Evolutionary conservation across 2,113 vertebrate genomes (phyloP), one percentile per base, ranked within the genome.

Genomic region (Heterotis niloticus): DNA sequence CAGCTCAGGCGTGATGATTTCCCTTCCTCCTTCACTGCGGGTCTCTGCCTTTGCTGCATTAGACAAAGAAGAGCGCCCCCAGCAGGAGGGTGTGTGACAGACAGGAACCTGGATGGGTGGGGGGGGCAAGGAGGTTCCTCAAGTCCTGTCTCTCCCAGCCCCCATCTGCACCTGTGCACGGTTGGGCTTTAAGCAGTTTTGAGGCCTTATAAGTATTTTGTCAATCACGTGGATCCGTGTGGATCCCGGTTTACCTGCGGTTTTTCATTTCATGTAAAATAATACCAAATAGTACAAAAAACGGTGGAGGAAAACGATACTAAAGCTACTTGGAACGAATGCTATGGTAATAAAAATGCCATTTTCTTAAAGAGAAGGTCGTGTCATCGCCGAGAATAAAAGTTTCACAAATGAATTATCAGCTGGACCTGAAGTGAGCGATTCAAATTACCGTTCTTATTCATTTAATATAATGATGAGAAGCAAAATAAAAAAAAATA

Each of bases 1-100:
- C 91, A 93, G 90, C 91, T 88, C 90, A n/a, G n/a, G n/a, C n/a
- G n/a, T n/a, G n/a, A n/a, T n/a, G 95, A 96, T 97, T 96, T 94
- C 3, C 67, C 92, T 92, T 90, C 89, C 94, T 93, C 83, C 91
- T 93, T 93, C 94, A 95, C 92, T 94, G 94, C 82, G 62, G 81
- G 75, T 85, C 90, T 90, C 89, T 51, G 68, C 5, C 91, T 87
- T 86, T 77, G 81, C 86, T 88, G 89, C 79, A 70, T 71, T 26
- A 81, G 64, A 83, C 77, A 83, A 76, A 83, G 80, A 75, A 77
- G 80, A 44, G 29, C 10, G 64, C 11, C 1, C 0, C 1, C 1
- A 26, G 11, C 71, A 5, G 24, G n/a, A 29, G 23, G 34, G 34
- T 44, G 34, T 66, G 23, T 62, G 66, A 29, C 62, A 34, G 23